phyloP scores from a whole-genome alignment of 2,113 vertebrate genomes.

The Lepus europaeus region DNA sequence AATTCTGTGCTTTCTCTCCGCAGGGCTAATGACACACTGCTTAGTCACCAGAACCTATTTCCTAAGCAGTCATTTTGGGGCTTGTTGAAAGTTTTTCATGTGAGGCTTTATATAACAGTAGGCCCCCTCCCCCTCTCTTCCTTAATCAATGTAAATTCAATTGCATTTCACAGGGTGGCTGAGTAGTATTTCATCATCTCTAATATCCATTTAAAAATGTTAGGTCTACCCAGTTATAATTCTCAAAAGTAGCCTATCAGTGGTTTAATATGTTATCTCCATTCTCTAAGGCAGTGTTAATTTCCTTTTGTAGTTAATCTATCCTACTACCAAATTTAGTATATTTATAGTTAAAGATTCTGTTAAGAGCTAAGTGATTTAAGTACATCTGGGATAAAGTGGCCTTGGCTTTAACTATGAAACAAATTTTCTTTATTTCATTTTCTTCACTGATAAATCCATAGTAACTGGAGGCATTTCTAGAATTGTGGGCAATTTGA shows the following conservation, averaged over 20 bases:
- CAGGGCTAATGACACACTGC: slow-evolving; percentile 36
- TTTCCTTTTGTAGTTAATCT: slow-evolving; percentile 93
- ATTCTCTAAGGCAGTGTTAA: slow-evolving; percentile 90
- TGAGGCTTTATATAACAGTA: slow-evolving; percentile 26
- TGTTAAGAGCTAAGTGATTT: slow-evolving; percentile 91
- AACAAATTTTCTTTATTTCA: slow-evolving; percentile 89
- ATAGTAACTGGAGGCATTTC: slow-evolving; percentile 88
- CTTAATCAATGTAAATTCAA: slow-evolving; percentile 75
- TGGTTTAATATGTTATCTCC: slow-evolving; percentile 90
- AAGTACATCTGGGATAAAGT: slow-evolving; percentile 89
- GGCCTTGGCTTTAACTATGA: slow-evolving; percentile 88
- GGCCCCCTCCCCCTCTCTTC: neutral
- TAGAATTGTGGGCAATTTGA: slow-evolving; percentile 86
- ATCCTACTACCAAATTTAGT: slow-evolving; percentile 88
- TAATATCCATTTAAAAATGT: slow-evolving; percentile 89
- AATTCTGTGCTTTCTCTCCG: slow-evolving; percentile 21
- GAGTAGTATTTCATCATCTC: slow-evolving; percentile 80
- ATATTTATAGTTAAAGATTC: slow-evolving; percentile 92
- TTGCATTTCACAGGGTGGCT: slow-evolving; percentile 75
- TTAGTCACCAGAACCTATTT: slow-evolving; percentile 53
- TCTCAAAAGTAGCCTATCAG: slow-evolving; percentile 87
- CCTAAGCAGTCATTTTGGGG: slow-evolving; percentile 52
- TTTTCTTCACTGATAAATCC: slow-evolving; percentile 90
- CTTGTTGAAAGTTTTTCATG: slow-evolving; percentile 46
- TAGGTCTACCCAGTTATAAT: slow-evolving; percentile 88